These are phyloP conservation scores for Choreutis nemorana DNA, from an alignment of 2,888 invertebrate genomes.

Conservation along the genomic window DNA sequence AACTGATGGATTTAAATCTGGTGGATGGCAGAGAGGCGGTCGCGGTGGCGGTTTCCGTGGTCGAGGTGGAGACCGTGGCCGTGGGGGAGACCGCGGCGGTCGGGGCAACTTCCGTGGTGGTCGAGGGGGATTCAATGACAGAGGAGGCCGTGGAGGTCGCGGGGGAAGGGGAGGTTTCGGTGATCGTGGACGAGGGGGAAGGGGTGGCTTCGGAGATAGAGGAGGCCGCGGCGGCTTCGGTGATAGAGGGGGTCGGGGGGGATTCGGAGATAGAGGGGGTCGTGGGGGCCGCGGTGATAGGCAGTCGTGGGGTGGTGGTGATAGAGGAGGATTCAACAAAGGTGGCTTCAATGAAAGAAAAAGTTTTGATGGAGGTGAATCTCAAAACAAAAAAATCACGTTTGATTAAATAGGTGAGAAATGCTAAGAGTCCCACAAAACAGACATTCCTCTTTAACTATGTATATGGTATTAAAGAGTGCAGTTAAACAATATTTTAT, in stretches of 20 bases:
- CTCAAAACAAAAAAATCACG: constrained; percentile 79
- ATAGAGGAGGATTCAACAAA: constrained; percentile 47
- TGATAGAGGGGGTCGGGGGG: constrained; percentile 21
- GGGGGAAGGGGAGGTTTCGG: constrained; percentile 9
- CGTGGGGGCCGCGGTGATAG: constrained; percentile 37
- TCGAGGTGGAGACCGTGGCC: constrained; percentile 26
- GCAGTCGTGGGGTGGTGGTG: constrained; percentile 53
- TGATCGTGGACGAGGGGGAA: constrained; percentile 20
- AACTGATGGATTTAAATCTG: constrained; percentile 26
- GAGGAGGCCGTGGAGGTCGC: constrained; percentile 20
- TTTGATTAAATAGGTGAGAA: constrained; percentile 65
- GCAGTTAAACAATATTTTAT: not conserved
- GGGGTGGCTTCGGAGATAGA: constrained; percentile 21
- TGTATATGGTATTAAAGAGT: constrained; percentile 1
- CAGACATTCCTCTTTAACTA: constrained; percentile 2
- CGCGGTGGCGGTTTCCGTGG: constrained; percentile 28
- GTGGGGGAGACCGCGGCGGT: constrained; percentile 25
- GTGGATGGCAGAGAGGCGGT: constrained; percentile 16
- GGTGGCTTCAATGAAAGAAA: constrained; percentile 70
- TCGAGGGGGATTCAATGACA: constrained; percentile 15
- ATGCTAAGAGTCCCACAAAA: too few relatives aligned
- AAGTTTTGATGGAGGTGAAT: constrained; percentile 64
- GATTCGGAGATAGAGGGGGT: constrained; percentile 18
- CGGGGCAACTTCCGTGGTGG: constrained; percentile 37
- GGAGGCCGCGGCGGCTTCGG: constrained; percentile 19